Evolutionary conservation across 1,140 invertebrate genomes (phyloP), one percentile per base, ranked within the genome.

Genomic region (Musca vetustissima): DNA sequence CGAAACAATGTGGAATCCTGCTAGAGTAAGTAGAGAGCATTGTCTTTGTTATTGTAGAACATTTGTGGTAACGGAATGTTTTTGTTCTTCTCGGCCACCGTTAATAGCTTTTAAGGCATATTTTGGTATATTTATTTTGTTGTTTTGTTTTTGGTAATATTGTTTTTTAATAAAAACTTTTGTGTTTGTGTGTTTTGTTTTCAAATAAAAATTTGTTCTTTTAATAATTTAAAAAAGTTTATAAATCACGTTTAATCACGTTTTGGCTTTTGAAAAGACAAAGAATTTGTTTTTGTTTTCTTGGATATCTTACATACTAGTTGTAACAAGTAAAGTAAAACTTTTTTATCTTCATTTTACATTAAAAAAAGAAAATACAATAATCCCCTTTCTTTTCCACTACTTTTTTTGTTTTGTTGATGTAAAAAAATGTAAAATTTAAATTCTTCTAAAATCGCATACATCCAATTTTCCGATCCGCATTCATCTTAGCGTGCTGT

Each of bases 401-500:
- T 22, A 53, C n/a, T 6, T 13, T n/a, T n/a, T n/a, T n/a, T 53
- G 7, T 24, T 43, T 36, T 49, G 49, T 24, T 49, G 11, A 64
- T n/a, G 47, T 32, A 32, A 32, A 66, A n/a, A 65, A 47, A 64
- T 2, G 24, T 4, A 28, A 28, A 15, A 8, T 66, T 28, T 61
- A 76, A 21, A 79, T 76, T 73, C 73, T 79, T 74, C 77, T 69
- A 70, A 70, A 78, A 72, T 43, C 50, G 21, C 21, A n/a, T n/a
- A n/a, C n/a, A 61, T 22, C 9, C 17, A 52, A 21, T 17, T 21
- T 21, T 4, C 13, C 17, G n/a, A 43, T 43, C 36, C 6, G 6
- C 36, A 8, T 13, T 43, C 8, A 25, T n/a, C 72, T 86, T 91
- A 93, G 85, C 90, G 88, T 57, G 88, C 88, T 69, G 89, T 88